A percentile compares a stretch with the other conserved stretches of the same genome.
Conservation (phyloP, 2,888 invertebrate genomes). For the Lutraria lutraria region DNA sequence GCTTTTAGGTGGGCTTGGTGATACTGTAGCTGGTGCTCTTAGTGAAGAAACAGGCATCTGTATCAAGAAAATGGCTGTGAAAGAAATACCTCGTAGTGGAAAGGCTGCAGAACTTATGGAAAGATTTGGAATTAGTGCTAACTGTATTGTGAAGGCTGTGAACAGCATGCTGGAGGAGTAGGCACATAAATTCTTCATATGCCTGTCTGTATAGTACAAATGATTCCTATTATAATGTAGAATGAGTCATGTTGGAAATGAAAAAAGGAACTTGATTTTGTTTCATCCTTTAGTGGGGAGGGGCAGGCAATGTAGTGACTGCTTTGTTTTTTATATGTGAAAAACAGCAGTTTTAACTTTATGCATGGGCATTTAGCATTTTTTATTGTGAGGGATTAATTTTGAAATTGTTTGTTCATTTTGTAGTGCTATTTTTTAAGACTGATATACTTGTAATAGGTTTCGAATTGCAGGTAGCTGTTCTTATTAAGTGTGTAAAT, state of each 20-base stretch:
- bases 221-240: no score
- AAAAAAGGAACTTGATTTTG: neutral
- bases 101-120: slow-evolving; percentile 95
- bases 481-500: no score
- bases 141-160: slow-evolving; percentile 91
- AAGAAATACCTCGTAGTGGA: slow-evolving; percentile 96
- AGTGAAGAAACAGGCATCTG: slow-evolving; percentile 91
- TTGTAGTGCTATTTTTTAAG: neutral
- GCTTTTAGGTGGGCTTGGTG: slow-evolving; percentile 94
- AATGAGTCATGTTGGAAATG: no score
- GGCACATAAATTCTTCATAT: neutral
- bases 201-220: neutral
- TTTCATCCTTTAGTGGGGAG: no score
- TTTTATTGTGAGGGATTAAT: neutral
- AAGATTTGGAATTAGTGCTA: slow-evolving; percentile 95
- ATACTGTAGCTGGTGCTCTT: slow-evolving; percentile 95
- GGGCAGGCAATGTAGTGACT: no score
- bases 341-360: neutral
- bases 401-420: neutral
- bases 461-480: no score
- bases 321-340: neutral
- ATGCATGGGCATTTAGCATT: neutral
- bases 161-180: slow-evolving; percentile 25
- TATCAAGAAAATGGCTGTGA: slow-evolving; percentile 93
- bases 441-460: no score